These are phyloP conservation scores for Tenebrio molitor DNA, from an alignment of 1,140 invertebrate species.

Conservation along the genomic window DNA sequence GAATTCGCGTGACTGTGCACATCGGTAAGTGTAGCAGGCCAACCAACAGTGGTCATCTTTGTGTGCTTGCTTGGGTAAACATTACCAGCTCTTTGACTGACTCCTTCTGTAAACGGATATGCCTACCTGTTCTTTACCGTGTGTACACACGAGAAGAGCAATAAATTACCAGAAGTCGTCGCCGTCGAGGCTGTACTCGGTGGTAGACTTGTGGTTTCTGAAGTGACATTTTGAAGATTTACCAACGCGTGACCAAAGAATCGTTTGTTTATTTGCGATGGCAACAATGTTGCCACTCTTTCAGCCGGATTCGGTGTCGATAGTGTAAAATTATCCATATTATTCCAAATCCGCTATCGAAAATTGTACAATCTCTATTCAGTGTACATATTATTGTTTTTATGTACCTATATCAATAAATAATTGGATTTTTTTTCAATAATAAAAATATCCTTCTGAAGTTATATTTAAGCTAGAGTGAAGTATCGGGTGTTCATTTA, in stretches of 20 bases:
- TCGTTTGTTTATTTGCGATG: background rate
- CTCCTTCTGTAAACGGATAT: constrained; percentile 36
- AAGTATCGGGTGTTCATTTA: too few relatives aligned
- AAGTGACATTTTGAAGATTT: constrained; percentile 29
- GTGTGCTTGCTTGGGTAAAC: constrained; percentile 18
- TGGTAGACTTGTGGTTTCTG: constrained; percentile 9
- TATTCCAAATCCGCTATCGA: too few relatives aligned
- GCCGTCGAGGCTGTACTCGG: constrained; percentile 15
- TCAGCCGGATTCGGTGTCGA: too few relatives aligned
- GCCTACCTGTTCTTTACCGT: constrained; percentile 34
- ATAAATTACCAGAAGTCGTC: constrained; percentile 40
- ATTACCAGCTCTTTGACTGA: constrained; percentile 24
- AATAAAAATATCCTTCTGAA: too few relatives aligned
- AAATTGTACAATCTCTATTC: too few relatives aligned
- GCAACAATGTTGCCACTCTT: background rate
- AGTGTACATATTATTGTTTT: too few relatives aligned
- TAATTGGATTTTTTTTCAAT: too few relatives aligned
- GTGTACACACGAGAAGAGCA: constrained; percentile 28
- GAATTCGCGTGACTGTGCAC: constrained; percentile 21
- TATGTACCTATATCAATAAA: too few relatives aligned
- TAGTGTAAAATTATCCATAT: too few relatives aligned
- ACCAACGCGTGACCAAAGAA: constrained; percentile 10
- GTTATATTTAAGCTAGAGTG: too few relatives aligned
- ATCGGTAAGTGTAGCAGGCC: constrained; percentile 16
- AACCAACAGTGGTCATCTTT: constrained; percentile 18